Base-by-base conservation (phyloP, 2,113 vertebrate species). In the Anoura caudifer region DNA sequence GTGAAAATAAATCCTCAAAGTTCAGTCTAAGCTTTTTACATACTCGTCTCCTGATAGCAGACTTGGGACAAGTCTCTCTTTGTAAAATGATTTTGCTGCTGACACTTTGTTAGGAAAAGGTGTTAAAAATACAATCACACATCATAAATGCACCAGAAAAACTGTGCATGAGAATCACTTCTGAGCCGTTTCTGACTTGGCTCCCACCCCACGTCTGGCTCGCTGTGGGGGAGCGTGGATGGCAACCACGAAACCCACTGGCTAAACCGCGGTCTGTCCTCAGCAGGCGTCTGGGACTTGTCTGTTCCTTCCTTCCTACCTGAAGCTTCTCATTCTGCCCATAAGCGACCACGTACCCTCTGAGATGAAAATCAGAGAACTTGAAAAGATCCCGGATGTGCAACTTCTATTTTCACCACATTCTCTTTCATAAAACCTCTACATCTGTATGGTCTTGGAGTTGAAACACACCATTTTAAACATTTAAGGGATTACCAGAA, bases 381-480 rank as follows among this genome's bases (percentile, higher is more conserved):
- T 33, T 73, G 26, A 4, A 22, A 38, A 84, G 12, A 26, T 47
- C 36, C 15, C 17, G 72, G 15, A 84, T n/a, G 38, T 33, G 31
- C 45, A 41, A 84, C 6, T 43, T 43, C 38, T 24, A 26, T 45
- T 83, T 82, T 16, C 20, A 90, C 36, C 47, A 45, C 2, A 14
- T 28, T 47, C 33, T 67, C 54, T 67, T 73, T 75, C 38, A 26
- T 54, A 43, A 91, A 91, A 47, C 4, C 38, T 13, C 10, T 47
- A 43, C 50, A 63, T 2, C 31, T 67, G 1, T 67, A 14, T 9
- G 26, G 16, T 31, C 33, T 89, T 61, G 41, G 31, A 79, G 2
- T 4, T 56, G 19, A n/a, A 92, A 85, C 24, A 92, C 11, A 31
- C 52, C 76, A 43, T 81, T 90, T 81, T 26, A 87, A 87, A 65